phyloP scores from a whole-genome alignment of 2,797 vertebrate species.

The Siniperca scherzeri region DNA sequence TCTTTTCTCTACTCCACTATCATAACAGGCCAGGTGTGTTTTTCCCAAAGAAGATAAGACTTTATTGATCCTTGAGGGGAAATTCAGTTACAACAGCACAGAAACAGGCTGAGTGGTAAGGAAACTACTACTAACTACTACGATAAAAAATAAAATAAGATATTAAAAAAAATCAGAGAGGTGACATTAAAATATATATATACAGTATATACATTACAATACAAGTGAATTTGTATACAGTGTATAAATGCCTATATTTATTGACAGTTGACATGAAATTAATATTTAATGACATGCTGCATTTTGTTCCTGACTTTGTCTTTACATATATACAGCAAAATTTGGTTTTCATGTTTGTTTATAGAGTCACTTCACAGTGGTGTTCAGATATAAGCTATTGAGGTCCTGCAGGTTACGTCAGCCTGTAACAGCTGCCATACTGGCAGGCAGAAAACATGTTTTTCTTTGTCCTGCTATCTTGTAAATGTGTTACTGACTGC shows the following conservation, averaged over 20 bases:
- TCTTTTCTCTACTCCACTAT: background rate
- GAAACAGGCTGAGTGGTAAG: background rate
- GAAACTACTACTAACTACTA: background rate
- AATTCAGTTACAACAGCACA: background rate
- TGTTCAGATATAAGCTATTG: background rate
- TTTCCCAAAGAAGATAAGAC: background rate
- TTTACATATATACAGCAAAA: background rate
- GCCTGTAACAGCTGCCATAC: background rate
- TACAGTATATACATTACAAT: constrained; percentile 4
- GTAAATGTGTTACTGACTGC: background rate
- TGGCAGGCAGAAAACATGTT: background rate
- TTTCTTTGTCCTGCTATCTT: background rate
- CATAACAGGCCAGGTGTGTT: background rate
- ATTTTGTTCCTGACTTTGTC: constrained; percentile 4
- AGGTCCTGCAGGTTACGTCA: constrained; percentile 2
- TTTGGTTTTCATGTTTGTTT: background rate
- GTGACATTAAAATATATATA: background rate
- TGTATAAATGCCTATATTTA: constrained; percentile 37
- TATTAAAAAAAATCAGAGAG: constrained; percentile 3
- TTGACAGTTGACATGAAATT: constrained; percentile 24
- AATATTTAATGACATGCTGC: constrained; percentile 13
- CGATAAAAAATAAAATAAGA: background rate
- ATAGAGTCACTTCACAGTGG: background rate
- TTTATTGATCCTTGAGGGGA: background rate
- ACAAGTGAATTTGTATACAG: constrained; percentile 24